A percentile compares a stretch with the other conserved stretches of the same genome.
phyloP scores from a whole-genome alignment of 2,888 invertebrate genomes.

The Margaritifera margaritifera region DNA sequence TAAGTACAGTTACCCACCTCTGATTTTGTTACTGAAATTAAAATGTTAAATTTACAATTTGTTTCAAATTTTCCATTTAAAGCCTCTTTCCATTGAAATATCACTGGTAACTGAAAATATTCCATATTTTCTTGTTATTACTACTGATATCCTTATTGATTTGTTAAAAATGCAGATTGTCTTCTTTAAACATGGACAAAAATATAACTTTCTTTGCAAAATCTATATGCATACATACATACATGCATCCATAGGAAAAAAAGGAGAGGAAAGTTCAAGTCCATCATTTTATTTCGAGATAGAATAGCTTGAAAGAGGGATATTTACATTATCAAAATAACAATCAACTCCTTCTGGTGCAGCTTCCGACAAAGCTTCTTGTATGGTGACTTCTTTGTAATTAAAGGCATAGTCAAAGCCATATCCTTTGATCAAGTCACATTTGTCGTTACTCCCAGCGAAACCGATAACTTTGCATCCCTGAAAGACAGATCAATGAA shows the following conservation, averaged over 20 bases:
- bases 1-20: no score
- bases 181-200: no score
- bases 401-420: slow-evolving; percentile 82
- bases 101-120: no score
- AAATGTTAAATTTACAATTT: no score
- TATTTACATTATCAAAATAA: slow-evolving; percentile 84
- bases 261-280: no score
- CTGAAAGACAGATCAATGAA: slow-evolving; percentile 8
- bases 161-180: no score
- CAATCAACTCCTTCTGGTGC: slow-evolving; percentile 84
- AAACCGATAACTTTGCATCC: slow-evolving; percentile 79
- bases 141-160: no score
- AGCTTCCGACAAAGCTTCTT: slow-evolving; percentile 76
- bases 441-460: slow-evolving; percentile 82
- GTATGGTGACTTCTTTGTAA: slow-evolving; percentile 80
- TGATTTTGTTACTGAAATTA: neutral
- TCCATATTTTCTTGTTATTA: no score
- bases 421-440: slow-evolving; percentile 79
- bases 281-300: neutral
- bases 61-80: no score
- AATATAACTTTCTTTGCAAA: no score
- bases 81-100: no score
- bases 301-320: neutral
- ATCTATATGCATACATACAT: neutral
- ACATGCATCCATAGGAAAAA: neutral